Evolutionary conservation across 2,113 vertebrate genomes (phyloP).

Genomic region (Gymnocephalus cernua): DNA sequence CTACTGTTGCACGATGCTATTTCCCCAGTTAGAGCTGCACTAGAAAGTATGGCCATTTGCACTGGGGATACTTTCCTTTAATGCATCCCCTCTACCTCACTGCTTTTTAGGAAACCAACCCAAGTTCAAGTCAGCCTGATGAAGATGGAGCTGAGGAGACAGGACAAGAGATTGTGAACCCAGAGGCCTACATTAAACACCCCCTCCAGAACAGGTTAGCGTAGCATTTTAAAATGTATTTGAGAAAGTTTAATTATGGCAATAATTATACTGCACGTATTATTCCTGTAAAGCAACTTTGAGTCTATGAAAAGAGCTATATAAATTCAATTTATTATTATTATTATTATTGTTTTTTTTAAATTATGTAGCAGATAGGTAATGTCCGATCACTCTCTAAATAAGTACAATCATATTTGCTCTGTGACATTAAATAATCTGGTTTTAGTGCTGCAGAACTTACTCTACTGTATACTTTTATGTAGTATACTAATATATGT

Average conservation of each 20-base stretch:
- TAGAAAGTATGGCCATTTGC: neutral
- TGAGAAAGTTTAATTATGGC: neutral
- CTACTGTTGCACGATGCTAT: neutral
- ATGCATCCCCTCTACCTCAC: neutral
- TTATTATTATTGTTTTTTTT: too few species aligned
- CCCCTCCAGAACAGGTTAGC: constrained; percentile 96
- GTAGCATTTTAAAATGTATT: neutral
- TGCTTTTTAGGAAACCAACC: constrained; percentile 88
- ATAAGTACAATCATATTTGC: neutral
- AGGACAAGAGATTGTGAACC: constrained; percentile 92
- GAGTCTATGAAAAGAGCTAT: too few species aligned
- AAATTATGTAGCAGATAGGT: neutral
- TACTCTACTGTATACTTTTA: neutral
- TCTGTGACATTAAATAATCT: neutral
- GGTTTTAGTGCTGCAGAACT: neutral
- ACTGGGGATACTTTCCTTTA: neutral
- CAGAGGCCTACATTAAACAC: constrained; percentile 97
- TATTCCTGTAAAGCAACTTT: too few species aligned
- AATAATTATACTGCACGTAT: neutral
- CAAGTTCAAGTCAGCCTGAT: constrained; percentile 88
- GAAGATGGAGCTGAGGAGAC: constrained; percentile 90
- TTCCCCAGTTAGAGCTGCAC: too few species aligned
- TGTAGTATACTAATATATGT: too few species aligned
- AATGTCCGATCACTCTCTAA: neutral
- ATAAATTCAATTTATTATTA: too few species aligned